phyloP scores from a whole-genome alignment of 2,113 vertebrate genomes.

The Cyprinus carpio region DNA sequence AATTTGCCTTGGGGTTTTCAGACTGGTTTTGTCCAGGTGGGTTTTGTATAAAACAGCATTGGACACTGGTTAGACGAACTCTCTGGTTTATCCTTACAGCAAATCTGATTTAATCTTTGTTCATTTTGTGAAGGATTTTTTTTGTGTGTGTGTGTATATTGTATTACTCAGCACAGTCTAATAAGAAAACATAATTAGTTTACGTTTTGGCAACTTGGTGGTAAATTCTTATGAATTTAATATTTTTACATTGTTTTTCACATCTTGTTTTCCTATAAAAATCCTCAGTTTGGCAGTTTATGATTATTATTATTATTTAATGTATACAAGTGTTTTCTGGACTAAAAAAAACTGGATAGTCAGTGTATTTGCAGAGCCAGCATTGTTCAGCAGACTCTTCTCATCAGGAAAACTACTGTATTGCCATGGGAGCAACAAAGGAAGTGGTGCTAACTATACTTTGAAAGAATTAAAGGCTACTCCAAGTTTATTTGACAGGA shows the following conservation, averaged over 20 bases:
- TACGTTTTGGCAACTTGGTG: neutral
- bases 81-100: neutral
- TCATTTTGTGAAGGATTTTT: neutral
- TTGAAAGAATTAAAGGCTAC: constrained; percentile 68
- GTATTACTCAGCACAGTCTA: neutral
- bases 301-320: neutral
- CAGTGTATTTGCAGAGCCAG: neutral
- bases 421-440: constrained; percentile 48
- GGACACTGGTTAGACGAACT: neutral
- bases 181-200: neutral
- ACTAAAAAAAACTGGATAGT: no score
- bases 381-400: constrained; percentile 13
- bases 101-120: neutral
- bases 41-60: neutral
- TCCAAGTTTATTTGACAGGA: constrained; percentile 73
- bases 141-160: neutral
- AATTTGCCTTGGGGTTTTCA: neutral
- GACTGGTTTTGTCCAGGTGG: neutral
- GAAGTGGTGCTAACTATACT: constrained; percentile 52
- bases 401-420: constrained; percentile 49
- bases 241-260: neutral
- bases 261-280: neutral
- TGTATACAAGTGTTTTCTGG: neutral
- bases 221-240: neutral
- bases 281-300: neutral